Conservation (phyloP, 2,113 vertebrate species). For the Cettia cetti region DNA sequence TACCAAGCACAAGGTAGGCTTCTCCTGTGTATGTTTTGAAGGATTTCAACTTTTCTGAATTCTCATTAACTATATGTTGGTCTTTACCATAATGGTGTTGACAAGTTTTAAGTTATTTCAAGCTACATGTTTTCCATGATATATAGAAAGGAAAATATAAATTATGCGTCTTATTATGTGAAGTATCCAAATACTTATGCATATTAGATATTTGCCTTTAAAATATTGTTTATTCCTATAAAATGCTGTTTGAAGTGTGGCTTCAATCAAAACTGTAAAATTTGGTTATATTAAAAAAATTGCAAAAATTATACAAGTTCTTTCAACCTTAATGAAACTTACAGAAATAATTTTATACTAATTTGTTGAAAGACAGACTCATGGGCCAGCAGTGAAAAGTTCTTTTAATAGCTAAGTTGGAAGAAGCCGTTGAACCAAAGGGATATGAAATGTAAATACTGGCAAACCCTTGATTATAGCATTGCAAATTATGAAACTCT, state of each 20-base stretch:
- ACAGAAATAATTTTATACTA: neutral
- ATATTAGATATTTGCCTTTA: neutral
- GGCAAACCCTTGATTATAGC: neutral
- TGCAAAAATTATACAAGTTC: neutral
- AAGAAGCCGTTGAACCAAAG: neutral
- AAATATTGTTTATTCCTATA: neutral
- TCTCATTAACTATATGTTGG: neutral
- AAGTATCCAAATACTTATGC: neutral
- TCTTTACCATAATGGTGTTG: neutral
- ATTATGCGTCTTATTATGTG: neutral
- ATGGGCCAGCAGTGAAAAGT: neutral
- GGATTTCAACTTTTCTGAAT: neutral
- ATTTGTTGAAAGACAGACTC: neutral
- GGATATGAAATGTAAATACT: slow-evolving; percentile 15
- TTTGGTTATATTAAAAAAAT: neutral
- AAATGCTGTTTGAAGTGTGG: neutral
- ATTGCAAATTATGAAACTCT: neutral
- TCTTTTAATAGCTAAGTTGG: neutral
- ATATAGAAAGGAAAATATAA: neutral
- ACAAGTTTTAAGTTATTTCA: neutral
- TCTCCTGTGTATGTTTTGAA: neutral
- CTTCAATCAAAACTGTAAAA: neutral
- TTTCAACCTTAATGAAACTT: neutral
- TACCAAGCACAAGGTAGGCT: neutral
- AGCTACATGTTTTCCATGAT: neutral